These are phyloP conservation scores for Drosophila nigritarsus DNA, from an alignment of 2,888 invertebrate genomes.

Conservation along the genomic window DNA sequence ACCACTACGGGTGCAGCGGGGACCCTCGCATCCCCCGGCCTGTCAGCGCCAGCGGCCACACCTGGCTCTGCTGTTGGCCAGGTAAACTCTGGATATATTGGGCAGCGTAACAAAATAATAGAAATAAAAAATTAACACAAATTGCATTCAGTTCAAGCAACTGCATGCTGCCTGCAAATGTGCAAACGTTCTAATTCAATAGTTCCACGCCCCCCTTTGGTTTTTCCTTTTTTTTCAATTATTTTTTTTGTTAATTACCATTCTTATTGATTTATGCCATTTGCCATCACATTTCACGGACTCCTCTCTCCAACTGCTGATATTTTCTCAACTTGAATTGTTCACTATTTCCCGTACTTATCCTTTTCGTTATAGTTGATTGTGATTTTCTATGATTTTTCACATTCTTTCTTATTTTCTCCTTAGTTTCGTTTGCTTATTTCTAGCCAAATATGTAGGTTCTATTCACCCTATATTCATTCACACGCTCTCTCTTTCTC, in stretches of 20 bases:
- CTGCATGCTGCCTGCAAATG: slow-evolving; percentile 8
- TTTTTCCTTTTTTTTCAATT: slow-evolving; percentile 14
- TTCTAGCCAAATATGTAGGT: not conserved
- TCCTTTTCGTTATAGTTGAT: not conserved
- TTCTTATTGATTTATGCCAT: slow-evolving; percentile 14
- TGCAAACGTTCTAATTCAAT: slow-evolving; percentile 11
- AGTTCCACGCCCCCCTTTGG: slow-evolving; percentile 6
- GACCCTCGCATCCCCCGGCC: slow-evolving; percentile 30
- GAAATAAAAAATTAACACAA: not conserved
- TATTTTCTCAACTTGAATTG: not conserved
- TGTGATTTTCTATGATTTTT: not conserved
- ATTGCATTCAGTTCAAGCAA: slow-evolving; percentile 25
- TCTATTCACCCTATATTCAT: slow-evolving; percentile 19
- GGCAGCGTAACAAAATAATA: not conserved
- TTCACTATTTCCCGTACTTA: not conserved
- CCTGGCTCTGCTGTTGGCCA: slow-evolving; percentile 15
- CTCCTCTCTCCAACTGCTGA: not conserved
- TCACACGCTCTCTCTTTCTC: slow-evolving; percentile 28
- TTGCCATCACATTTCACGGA: not conserved
- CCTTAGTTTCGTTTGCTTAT: not conserved
- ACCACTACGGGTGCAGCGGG: slow-evolving; percentile 28
- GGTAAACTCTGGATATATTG: slow-evolving; percentile 47
- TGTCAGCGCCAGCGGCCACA: slow-evolving; percentile 28
- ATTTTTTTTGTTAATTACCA: slow-evolving; percentile 3
- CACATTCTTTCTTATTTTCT: not conserved